A percentile compares a stretch with the other conserved stretches of the same genome.
These are phyloP conservation scores for Sturnira hondurensis DNA, from an alignment of 2,113 vertebrate genomes.

Conservation along the genomic window DNA sequence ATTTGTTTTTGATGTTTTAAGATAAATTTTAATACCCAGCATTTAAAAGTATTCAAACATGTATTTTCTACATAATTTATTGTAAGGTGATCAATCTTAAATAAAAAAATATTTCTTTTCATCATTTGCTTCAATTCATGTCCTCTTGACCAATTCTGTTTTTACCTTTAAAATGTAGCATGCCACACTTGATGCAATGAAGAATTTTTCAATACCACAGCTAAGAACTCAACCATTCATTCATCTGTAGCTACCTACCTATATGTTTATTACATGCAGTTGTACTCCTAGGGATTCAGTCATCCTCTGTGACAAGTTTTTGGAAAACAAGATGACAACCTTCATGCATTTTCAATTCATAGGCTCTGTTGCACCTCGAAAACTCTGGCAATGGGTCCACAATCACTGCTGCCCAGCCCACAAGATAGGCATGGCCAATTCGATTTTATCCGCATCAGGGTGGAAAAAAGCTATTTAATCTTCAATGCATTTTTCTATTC, in stretches of 20 bases:
- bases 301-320: not conserved
- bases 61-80: constrained; percentile 20
- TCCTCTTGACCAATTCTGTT: constrained; percentile 40
- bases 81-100: constrained; percentile 2
- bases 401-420: too few relatives aligned
- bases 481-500: too few relatives aligned
- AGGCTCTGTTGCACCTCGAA: not conserved
- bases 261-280: not conserved
- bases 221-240: not conserved
- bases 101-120: constrained; percentile 26
- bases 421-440: too few relatives aligned
- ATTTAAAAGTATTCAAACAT: not conserved
- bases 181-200: not conserved
- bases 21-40: not conserved
- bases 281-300: not conserved
- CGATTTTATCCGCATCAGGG: too few relatives aligned
- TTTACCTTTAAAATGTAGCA: not conserved
- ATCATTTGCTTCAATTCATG: constrained; percentile 16
- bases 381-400: too few relatives aligned
- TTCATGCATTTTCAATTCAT: constrained; percentile 37
- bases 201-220: not conserved
- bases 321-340: not conserved
- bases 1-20: not conserved
- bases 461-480: too few relatives aligned
- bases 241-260: constrained; percentile 12